Percentiles rank a stretch among this genome's conserved stretches.
phyloP scores from a whole-genome alignment of 2,888 invertebrate species.

The Omphaloscelis lunosa region DNA sequence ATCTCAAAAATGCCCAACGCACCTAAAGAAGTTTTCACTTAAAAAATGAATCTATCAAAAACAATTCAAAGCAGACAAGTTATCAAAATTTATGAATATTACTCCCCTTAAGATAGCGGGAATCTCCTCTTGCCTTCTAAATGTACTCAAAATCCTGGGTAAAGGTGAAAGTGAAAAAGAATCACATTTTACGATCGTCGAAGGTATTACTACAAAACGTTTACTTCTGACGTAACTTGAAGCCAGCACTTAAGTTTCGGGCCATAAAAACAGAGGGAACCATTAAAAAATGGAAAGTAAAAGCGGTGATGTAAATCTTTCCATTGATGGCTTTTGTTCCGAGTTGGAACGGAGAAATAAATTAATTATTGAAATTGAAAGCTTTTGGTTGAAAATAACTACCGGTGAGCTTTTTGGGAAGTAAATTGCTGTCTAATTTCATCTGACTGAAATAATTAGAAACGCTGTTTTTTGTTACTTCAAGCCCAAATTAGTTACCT shows the following conservation, averaged over 20 bases:
- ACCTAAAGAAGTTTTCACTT: too few relatives aligned
- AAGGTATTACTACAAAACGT: conserved; percentile 48
- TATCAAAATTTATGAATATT: conserved; percentile 22
- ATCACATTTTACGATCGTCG: conserved; percentile 70
- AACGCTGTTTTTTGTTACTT: background rate
- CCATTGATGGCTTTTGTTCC: conserved; percentile 42
- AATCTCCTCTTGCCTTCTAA: conserved; percentile 1
- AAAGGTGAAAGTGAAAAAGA: conserved; percentile 70
- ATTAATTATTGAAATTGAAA: conserved; percentile 51
- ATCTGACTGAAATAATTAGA: background rate
- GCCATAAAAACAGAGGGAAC: conserved; percentile 60
- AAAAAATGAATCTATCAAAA: background rate
- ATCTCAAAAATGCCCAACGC: too few relatives aligned
- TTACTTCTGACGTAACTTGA: conserved; percentile 73
- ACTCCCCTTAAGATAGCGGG: conserved; percentile 2
- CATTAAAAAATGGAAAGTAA: conserved; percentile 59
- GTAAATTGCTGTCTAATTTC: background rate
- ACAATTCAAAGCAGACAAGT: background rate
- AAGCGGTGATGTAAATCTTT: conserved; percentile 32
- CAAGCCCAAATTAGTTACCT: background rate
- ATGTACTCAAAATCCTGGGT: conserved; percentile 28
- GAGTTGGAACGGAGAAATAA: conserved; percentile 46
- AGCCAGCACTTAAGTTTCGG: conserved; percentile 69
- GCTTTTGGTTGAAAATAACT: conserved; percentile 36
- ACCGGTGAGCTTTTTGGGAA: conserved; percentile 4